Evolutionary conservation across 92 coral and sea anemone genomes (phyloP), one percentile per base, ranked within the genome.

Genomic region (Diadumene lineata): DNA sequence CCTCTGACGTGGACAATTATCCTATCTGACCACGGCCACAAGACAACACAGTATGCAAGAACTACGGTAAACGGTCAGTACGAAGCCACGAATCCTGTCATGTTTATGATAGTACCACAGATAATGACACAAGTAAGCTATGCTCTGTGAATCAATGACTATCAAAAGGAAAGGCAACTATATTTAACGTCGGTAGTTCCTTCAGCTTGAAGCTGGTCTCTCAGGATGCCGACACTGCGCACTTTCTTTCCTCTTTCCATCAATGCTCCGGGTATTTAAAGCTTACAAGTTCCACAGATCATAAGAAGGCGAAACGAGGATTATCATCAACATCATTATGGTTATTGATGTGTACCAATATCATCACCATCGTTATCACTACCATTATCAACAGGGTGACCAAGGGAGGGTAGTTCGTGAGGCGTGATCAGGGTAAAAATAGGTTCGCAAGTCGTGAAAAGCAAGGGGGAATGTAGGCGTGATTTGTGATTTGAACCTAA

Each of bases 1-100:
- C 79, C 81, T 0, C 66, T 75, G 51, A 86, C 96, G 15, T 61
- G 87, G 30, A 90, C 89, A 31, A 69, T 90, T 29, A 50, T 90
- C 50, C 67, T 90, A 28, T 86, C 96, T 31, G 92, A 83, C 60
- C 96, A 90, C 69, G 96, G 96, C 0, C 87, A 90, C 56, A 86
- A 77, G 2, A 79, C 70, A 79, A 90, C 84, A 11, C 26, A 27
- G 33, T 90, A 68, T 65, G 84, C 85, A 13, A 10, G 3, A 10
- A 68, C 32, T 26, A 79, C 92, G 50, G 66, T 71, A 69, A 89
- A 83, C n/a, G 96, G 96, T 38, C 75, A 75, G 48, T 80, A 82
- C 75, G 96, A 90, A 77, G 62, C 80, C 16, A 87, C 76, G 69
- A 86, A 86, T 32, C 96, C 96, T 38, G 85, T 79, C 57, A 26